Evolutionary conservation across 2,888 invertebrate genomes (phyloP).

Genomic region (Euplexia lucipara): DNA sequence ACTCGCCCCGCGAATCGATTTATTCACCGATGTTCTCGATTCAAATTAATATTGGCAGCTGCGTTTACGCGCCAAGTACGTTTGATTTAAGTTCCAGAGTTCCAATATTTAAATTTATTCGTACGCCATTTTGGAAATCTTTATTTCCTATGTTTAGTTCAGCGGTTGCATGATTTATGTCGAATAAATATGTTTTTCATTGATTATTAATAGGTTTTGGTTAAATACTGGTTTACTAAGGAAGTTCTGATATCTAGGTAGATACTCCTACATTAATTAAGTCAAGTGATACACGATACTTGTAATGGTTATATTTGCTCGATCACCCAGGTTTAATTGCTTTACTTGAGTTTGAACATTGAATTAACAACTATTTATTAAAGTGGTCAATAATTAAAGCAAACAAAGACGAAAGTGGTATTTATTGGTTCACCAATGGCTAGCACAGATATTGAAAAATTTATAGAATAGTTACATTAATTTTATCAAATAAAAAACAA

Average conservation of each 20-base stretch:
- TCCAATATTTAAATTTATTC: constrained; percentile 82
- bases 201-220: constrained; percentile 76
- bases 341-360: constrained; percentile 21
- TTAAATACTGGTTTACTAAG: constrained; percentile 67
- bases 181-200: constrained; percentile 74
- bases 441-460: background rate
- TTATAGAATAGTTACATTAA: background rate
- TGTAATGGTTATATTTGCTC: constrained; percentile 29
- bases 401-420: background rate
- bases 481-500: background rate
- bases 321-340: constrained; percentile 34
- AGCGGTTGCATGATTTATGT: constrained; percentile 79
- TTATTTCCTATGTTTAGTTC: constrained; percentile 78
- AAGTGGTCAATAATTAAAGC: constrained; percentile 1
- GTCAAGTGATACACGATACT: constrained; percentile 39
- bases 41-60: constrained; percentile 82
- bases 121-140: constrained; percentile 78
- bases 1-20: constrained; percentile 72
- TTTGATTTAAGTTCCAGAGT: constrained; percentile 72
- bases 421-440: constrained; percentile 7
- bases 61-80: constrained; percentile 76
- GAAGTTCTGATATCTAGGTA: constrained; percentile 56
- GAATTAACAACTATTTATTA: constrained; percentile 19
- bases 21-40: constrained; percentile 77
- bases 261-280: constrained; percentile 49